Evolutionary conservation across 2,888 invertebrate species (phyloP).

Genomic region (Zootermopsis nevadensis): DNA sequence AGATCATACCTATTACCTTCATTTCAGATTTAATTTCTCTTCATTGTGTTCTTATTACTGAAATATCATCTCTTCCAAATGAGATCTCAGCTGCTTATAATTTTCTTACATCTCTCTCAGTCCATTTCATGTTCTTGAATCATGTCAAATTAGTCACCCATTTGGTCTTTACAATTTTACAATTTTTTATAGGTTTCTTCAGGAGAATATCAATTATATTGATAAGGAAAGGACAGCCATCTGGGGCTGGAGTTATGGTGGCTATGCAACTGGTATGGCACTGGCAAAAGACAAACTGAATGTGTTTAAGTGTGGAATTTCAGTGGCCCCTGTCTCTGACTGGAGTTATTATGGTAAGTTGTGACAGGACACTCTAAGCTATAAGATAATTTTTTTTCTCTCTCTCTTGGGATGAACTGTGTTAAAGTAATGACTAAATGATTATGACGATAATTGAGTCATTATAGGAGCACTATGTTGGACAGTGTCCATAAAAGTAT

Average conservation of each 20-base stretch:
- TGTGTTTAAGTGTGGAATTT: slow-evolving; percentile 92
- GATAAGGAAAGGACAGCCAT: slow-evolving; percentile 87
- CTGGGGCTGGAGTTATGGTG: slow-evolving; percentile 99
- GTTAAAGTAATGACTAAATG: too few relatives aligned
- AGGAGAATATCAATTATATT: slow-evolving; percentile 76
- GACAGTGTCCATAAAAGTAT: too few relatives aligned
- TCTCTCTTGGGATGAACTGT: too few relatives aligned
- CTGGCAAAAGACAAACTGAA: slow-evolving; percentile 78
- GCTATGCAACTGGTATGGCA: slow-evolving; percentile 90
- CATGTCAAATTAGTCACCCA: neutral
- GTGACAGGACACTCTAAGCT: neutral
- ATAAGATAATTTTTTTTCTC: too few relatives aligned
- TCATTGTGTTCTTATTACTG: too few relatives aligned
- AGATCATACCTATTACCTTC: too few relatives aligned
- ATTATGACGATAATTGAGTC: too few relatives aligned
- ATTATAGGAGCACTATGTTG: too few relatives aligned
- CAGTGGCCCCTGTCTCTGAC: slow-evolving; percentile 96
- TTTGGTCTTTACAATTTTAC: neutral
- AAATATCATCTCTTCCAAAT: too few relatives aligned
- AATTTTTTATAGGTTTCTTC: slow-evolving; percentile 68
- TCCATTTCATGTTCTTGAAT: neutral
- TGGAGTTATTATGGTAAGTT: slow-evolving; percentile 92
- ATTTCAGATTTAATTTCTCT: too few relatives aligned
- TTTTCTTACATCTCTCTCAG: too few relatives aligned
- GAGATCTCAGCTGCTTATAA: too few relatives aligned